Evolutionary conservation across 2,888 invertebrate species (phyloP), one percentile per base, ranked within the genome.

Genomic region (Caenorhabditis sinica): DNA sequence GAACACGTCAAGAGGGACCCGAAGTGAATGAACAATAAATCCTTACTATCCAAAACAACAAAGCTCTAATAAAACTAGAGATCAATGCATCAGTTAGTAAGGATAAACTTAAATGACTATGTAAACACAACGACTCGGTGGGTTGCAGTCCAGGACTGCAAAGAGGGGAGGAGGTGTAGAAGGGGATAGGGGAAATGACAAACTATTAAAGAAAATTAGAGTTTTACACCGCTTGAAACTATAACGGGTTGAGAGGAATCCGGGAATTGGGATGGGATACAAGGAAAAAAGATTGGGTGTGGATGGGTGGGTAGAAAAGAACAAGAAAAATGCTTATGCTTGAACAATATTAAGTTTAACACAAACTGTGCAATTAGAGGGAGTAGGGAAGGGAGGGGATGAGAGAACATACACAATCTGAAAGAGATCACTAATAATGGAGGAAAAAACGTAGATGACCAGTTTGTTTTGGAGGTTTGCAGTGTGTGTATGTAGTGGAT

Each of bases 1-100:
- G 72, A 74, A 79, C 83, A 83, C 83, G 83, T 83, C 83, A 83
- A 72, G 40, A 20, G 36, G 23, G 60, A 69, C 83, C 83, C 83
- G 83, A 49, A 28, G 63, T 77, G 75, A 53, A 66, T 58, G 51
- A 71, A 45, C 51, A 82, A 71, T 65, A 68, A 45, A 43, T 33
- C 75, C 65, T 28, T 49, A 71, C 20, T 66, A 56, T 45, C 65
- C 61, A 43, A 66, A 36, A 33, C 13, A 45, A n/a, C 45, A 45
- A 43, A 20, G 13, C 33, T 25, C 8, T 73, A 13, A 33, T 36
- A 15, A 8, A 56, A 15, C n/a, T 20, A 33, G 40, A 40, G 40
- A 40, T 40, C n/a, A 8, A 63, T 13, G 30, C 20, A 2, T 11
- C 13, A 45, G 65, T 43, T 51, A 56, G 28, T 36, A 33, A 53